phyloP scores from a whole-genome alignment of 1,140 invertebrate genomes.

The Argopecten irradians region DNA sequence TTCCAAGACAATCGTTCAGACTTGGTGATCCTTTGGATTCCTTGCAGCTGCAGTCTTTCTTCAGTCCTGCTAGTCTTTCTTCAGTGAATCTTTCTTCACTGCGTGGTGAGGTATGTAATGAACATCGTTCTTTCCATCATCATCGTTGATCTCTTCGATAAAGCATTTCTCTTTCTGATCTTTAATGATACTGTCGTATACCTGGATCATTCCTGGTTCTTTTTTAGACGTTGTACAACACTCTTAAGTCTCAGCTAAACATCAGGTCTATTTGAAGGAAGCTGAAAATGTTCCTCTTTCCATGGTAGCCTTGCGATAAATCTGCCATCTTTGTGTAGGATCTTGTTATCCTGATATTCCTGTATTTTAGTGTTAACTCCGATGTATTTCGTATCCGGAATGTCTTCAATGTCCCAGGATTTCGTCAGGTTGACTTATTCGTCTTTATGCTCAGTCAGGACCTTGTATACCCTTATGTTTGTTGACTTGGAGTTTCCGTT shows the following conservation, averaged over 20 bases:
- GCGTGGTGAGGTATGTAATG: conserved; percentile 26
- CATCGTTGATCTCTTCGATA: conserved; percentile 21
- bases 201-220: background rate
- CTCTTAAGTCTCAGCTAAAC: background rate
- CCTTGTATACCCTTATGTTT: conserved; percentile 35
- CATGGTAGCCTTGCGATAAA: background rate
- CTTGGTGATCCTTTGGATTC: conserved; percentile 13
- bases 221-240: background rate
- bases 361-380: no score
- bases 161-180: no score
- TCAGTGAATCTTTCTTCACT: background rate
- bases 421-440: conserved; percentile 32
- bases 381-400: no score
- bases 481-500: background rate
- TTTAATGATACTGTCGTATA: background rate
- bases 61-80: background rate
- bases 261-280: background rate
- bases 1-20: conserved; percentile 29
- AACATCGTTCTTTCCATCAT: background rate
- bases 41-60: background rate
- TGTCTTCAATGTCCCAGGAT: conserved; percentile 50
- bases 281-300: conserved; percentile 3
- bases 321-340: background rate
- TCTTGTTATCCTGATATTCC: background rate
- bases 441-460: background rate